Evolutionary conservation across 2,888 invertebrate species (phyloP).

Genomic region (Lordiphosa andalusiaca): DNA sequence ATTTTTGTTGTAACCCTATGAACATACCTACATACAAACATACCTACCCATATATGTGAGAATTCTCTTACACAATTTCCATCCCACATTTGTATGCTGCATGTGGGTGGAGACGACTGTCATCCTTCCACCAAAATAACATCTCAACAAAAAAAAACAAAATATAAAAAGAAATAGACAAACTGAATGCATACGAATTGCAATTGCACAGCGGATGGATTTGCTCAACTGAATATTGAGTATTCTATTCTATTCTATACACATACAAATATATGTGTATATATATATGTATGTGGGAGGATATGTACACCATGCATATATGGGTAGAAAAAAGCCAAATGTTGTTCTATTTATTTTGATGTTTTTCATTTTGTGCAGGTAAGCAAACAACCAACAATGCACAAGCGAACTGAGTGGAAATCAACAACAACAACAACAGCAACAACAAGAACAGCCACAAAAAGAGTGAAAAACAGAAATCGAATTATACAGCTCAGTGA

Average conservation of each 20-base stretch:
- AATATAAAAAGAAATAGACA: slow-evolving; percentile 34
- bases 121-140: slow-evolving; percentile 1
- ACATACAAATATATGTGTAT: slow-evolving; percentile 2
- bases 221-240: slow-evolving; percentile 75
- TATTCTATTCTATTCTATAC: slow-evolving; percentile 49
- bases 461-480: slow-evolving; percentile 77
- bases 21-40: neutral
- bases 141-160: slow-evolving; percentile 9
- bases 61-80: slow-evolving; percentile 38
- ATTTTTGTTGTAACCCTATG: neutral
- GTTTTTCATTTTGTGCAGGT: slow-evolving; percentile 37
- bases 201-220: slow-evolving; percentile 62
- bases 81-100: slow-evolving; percentile 16
- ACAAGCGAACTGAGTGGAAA: slow-evolving; percentile 22
- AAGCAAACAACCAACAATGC: slow-evolving; percentile 54
- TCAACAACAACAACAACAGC: slow-evolving; percentile 6
- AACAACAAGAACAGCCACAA: slow-evolving; percentile 9
- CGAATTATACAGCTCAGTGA: slow-evolving; percentile 78
- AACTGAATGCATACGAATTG: slow-evolving; percentile 63
- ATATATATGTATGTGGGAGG: neutral
- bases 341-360: slow-evolving; percentile 55
- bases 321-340: slow-evolving; percentile 48
- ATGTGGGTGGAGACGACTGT: neutral
- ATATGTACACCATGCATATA: slow-evolving; percentile 30
- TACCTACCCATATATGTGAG: slow-evolving; percentile 37